Evolutionary conservation across 2,113 vertebrate species (phyloP).

Genomic region (Pterophyllum scalare): DNA sequence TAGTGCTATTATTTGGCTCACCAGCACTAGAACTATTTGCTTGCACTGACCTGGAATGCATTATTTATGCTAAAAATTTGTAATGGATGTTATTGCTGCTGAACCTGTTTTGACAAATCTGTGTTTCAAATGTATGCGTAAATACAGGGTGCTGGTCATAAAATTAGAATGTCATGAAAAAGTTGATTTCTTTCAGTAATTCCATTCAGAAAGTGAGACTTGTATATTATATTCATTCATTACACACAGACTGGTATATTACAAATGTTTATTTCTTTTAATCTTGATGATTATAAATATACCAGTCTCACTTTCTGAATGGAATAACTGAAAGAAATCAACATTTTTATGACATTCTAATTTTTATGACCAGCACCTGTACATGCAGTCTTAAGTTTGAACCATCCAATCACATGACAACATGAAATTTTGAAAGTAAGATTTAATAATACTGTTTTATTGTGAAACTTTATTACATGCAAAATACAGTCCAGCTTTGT

Average conservation of each 20-base stretch:
- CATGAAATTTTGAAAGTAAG: constrained; percentile 29
- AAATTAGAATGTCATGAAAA: too few relatives aligned
- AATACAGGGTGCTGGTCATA: too few relatives aligned
- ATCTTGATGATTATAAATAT: too few relatives aligned
- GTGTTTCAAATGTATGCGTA: background rate
- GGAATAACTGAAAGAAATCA: too few relatives aligned
- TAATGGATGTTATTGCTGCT: background rate
- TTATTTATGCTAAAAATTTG: background rate
- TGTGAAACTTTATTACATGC: constrained; percentile 57
- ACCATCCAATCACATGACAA: constrained; percentile 20
- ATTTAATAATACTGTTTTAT: constrained; percentile 76
- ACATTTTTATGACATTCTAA: too few relatives aligned
- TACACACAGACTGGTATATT: too few relatives aligned
- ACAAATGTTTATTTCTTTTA: too few relatives aligned
- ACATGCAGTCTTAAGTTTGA: background rate
- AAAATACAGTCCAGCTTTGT: constrained; percentile 68
- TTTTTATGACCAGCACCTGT: too few relatives aligned
- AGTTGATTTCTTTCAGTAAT: too few relatives aligned
- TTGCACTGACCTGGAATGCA: background rate
- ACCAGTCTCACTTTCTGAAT: too few relatives aligned
- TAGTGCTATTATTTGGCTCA: background rate
- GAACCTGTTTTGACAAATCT: background rate
- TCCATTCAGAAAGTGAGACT: too few relatives aligned
- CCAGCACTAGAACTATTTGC: background rate
- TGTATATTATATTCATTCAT: too few relatives aligned